Conservation (phyloP, 2,888 invertebrate genomes). For the Ceramica pisi region DNA sequence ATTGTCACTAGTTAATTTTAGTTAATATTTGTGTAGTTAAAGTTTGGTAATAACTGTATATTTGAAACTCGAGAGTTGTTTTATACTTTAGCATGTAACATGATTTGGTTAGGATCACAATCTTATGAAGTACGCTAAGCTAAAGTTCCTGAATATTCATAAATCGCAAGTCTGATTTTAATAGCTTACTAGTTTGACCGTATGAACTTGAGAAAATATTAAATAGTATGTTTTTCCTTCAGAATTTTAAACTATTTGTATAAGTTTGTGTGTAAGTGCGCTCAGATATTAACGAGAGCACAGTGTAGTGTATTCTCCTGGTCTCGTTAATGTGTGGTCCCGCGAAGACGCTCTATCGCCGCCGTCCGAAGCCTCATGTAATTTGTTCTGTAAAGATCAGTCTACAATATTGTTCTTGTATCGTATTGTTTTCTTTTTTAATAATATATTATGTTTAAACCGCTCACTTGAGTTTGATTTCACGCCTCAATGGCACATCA, state of each 20-base stretch:
- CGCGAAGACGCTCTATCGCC: slow-evolving; percentile 17
- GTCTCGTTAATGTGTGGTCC: slow-evolving; percentile 28
- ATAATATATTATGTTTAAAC: slow-evolving; percentile 91
- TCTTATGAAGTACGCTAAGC: slow-evolving; percentile 30
- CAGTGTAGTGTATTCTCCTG: background rate
- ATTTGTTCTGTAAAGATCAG: slow-evolving; percentile 83
- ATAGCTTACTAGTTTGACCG: slow-evolving; percentile 25
- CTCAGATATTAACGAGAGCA: slow-evolving; percentile 32
- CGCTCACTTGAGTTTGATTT: slow-evolving; percentile 65
- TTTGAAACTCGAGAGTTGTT: slow-evolving; percentile 2
- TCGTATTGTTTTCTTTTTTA: slow-evolving; percentile 89
- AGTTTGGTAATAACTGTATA: background rate
- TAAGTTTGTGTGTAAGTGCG: slow-evolving; percentile 51
- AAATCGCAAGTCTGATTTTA: slow-evolving; percentile 53
- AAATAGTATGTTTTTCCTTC: background rate
- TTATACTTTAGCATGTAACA: slow-evolving; percentile 5
- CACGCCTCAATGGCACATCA: background rate
- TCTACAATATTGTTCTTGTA: slow-evolving; percentile 89
- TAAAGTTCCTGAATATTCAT: slow-evolving; percentile 47
- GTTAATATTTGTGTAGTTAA: background rate
- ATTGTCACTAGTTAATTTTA: background rate
- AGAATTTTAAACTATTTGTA: slow-evolving; percentile 27
- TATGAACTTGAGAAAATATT: background rate
- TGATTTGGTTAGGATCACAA: slow-evolving; percentile 14
- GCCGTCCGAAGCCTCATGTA: slow-evolving; percentile 61